phyloP scores from a whole-genome alignment of 2,888 invertebrate genomes.

The Scelioninae gen. 1 region DNA sequence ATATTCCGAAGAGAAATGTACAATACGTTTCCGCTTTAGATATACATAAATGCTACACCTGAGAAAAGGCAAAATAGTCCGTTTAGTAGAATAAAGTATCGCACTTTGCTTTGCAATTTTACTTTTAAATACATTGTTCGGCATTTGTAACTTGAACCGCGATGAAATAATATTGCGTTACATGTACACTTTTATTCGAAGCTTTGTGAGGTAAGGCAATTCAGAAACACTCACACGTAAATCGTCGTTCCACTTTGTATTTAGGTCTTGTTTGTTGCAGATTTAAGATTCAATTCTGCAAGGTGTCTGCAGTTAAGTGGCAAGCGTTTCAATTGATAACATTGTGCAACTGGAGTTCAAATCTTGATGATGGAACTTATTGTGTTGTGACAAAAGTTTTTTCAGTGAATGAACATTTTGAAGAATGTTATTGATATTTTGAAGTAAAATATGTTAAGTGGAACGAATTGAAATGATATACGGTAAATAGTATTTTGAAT shows the following conservation, averaged over 20 bases:
- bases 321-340: conserved; percentile 6
- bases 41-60: conserved; percentile 49
- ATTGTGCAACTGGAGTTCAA: conserved; percentile 6
- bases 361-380: conserved; percentile 2
- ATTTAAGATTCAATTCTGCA: not conserved
- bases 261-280: conserved; percentile 1
- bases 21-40: conserved; percentile 58
- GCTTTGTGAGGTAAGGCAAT: not conserved
- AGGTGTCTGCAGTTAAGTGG: not conserved
- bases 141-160: conserved; percentile 9
- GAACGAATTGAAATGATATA: too few relatives aligned
- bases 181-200: conserved; percentile 17
- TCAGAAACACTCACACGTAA: not conserved
- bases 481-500: too few relatives aligned
- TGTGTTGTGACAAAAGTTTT: not conserved
- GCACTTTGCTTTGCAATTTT: conserved; percentile 4
- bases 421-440: too few relatives aligned
- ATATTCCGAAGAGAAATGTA: too few relatives aligned
- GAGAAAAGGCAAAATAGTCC: conserved; percentile 52
- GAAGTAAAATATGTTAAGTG: too few relatives aligned
- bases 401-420: too few relatives aligned
- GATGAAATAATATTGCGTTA: conserved; percentile 16
- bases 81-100: conserved; percentile 22
- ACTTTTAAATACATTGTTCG: conserved; percentile 39
- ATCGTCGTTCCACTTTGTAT: conserved; percentile 11